phyloP scores from a whole-genome alignment of 2,797 vertebrate genomes.

The Syngnathus rostellatus region DNA sequence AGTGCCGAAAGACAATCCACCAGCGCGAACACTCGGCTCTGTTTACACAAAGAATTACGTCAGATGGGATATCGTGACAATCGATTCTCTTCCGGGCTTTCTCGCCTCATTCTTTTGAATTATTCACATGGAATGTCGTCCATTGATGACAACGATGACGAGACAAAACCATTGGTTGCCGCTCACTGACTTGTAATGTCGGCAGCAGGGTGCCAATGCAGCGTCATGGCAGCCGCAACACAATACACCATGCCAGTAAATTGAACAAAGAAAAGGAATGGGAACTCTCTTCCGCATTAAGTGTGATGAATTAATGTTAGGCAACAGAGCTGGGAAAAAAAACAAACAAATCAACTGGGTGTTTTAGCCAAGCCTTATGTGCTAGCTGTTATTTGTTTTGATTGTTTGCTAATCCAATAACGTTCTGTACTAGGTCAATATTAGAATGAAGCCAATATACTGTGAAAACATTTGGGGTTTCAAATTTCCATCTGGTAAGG shows the following conservation, averaged over 20 bases:
- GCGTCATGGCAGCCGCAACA: not conserved
- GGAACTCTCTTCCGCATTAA: not conserved
- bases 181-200: not conserved
- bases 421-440: too few species aligned
- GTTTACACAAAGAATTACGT: conserved; percentile 21
- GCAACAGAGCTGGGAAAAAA: too few species aligned
- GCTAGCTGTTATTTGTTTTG: too few species aligned
- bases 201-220: not conserved
- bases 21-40: conserved; percentile 9
- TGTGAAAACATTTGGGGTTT: too few species aligned
- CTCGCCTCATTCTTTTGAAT: not conserved
- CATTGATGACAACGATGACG: not conserved
- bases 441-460: too few species aligned
- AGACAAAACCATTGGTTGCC: too few species aligned
- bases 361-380: too few species aligned
- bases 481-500: too few species aligned
- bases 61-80: conserved; percentile 6
- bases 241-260: not conserved
- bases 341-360: too few species aligned
- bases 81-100: not conserved
- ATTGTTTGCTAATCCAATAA: too few species aligned
- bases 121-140: not conserved
- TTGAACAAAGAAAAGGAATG: not conserved
- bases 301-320: too few species aligned
- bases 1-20: not conserved